phyloP scores from a whole-genome alignment of 1,140 invertebrate genomes.

The Homarus americanus region DNA sequence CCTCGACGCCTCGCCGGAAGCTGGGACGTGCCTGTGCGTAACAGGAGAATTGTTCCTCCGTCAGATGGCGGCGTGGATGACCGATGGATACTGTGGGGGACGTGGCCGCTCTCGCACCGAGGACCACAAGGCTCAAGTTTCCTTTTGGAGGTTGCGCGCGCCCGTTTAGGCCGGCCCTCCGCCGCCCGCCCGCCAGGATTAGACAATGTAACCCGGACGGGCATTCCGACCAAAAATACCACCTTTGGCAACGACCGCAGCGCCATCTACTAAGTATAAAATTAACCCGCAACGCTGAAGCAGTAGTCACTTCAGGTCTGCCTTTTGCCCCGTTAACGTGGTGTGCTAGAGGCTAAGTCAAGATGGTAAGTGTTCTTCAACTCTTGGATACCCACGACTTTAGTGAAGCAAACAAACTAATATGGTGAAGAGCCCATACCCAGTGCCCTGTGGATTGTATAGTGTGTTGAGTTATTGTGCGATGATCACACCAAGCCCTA shows the following conservation, averaged over 20 bases:
- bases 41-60: neutral
- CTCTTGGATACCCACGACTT: slow-evolving; percentile 21
- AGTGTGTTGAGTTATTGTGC: slow-evolving; percentile 25
- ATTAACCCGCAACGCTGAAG: slow-evolving; percentile 55
- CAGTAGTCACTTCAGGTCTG: slow-evolving; percentile 69
- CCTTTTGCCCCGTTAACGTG: slow-evolving; percentile 70
- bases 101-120: slow-evolving; percentile 30
- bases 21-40: neutral
- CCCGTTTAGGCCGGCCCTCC: slow-evolving; percentile 70
- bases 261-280: slow-evolving; percentile 70
- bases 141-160: slow-evolving; percentile 63
- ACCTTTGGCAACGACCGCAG: slow-evolving; percentile 49
- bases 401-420: neutral
- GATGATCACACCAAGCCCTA: slow-evolving; percentile 6
- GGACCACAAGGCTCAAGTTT: slow-evolving; percentile 62
- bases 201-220: slow-evolving; percentile 71
- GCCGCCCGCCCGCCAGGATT: slow-evolving; percentile 56
- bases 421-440: neutral
- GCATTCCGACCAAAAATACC: slow-evolving; percentile 71
- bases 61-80: slow-evolving; percentile 28
- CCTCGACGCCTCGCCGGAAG: neutral
- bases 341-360: slow-evolving; percentile 71
- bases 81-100: slow-evolving; percentile 39
- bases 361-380: slow-evolving; percentile 60
- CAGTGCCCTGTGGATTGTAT: slow-evolving; percentile 30